These are phyloP conservation scores for Chauna torquata DNA, from an alignment of 2,113 vertebrate genomes.

Conservation along the genomic window DNA sequence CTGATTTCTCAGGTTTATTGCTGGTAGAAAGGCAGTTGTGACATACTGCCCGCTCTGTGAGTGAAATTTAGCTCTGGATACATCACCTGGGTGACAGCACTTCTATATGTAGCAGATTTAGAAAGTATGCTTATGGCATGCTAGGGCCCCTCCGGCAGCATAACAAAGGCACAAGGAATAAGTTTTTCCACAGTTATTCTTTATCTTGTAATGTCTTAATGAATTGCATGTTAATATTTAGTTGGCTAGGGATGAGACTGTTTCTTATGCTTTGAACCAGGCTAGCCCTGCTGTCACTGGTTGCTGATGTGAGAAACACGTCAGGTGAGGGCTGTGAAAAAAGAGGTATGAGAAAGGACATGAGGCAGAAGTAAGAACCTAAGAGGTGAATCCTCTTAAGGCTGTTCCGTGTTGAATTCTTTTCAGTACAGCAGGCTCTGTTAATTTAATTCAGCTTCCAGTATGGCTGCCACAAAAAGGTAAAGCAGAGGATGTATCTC, in stretches of 20 bases:
- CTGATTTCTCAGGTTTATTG: not conserved
- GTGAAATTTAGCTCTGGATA: not conserved
- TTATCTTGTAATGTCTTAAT: not conserved
- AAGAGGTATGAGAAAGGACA: not conserved
- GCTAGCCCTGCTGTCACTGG: fast-evolving
- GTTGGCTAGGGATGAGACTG: not conserved
- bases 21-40: not conserved
- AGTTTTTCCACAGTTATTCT: not conserved
- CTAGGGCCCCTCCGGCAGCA: not conserved
- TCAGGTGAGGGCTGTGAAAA: not conserved
- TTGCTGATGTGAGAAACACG: not conserved
- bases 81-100: not conserved
- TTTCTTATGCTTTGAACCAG: not conserved
- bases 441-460: not conserved
- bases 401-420: not conserved
- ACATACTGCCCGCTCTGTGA: fast-evolving
- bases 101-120: not conserved
- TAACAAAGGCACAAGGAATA: not conserved
- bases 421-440: not conserved
- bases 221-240: not conserved
- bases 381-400: not conserved
- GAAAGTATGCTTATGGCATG: fast-evolving
- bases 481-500: not conserved
- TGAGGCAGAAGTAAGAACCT: not conserved
- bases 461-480: not conserved